Conservation (phyloP, 1,140 invertebrate genomes). For the Heliconius hermathena region DNA sequence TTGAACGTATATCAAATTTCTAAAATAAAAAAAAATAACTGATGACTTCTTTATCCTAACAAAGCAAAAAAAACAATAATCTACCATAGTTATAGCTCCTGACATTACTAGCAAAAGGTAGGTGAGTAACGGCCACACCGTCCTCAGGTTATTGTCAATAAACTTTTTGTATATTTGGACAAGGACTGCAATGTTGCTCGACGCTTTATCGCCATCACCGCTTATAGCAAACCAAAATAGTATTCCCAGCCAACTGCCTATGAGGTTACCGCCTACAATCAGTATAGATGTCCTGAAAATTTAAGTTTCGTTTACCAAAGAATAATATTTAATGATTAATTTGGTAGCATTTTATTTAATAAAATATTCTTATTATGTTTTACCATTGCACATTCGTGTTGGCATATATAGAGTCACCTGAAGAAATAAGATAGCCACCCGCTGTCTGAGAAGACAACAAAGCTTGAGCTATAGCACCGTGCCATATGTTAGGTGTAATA, state of each 20-base stretch:
- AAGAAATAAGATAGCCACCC: constrained; percentile 83
- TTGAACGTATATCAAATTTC: neutral
- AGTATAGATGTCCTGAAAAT: constrained; percentile 56
- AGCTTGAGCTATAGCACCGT: constrained; percentile 82
- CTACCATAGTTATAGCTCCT: constrained; percentile 64
- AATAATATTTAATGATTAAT: neutral
- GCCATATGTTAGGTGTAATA: constrained; percentile 75
- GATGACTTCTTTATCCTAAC: no score
- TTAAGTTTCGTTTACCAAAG: neutral
- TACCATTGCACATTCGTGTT: constrained; percentile 84
- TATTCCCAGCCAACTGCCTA: constrained; percentile 53
- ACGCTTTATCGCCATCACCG: constrained; percentile 38
- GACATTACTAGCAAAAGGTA: constrained; percentile 56
- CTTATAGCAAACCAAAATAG: constrained; percentile 63
- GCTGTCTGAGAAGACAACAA: constrained; percentile 83
- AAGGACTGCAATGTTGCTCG: constrained; percentile 50
- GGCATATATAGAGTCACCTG: constrained; percentile 82
- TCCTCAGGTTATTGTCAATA: constrained; percentile 39
- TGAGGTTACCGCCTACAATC: constrained; percentile 50
- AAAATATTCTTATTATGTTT: constrained; percentile 41
- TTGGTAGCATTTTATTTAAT: neutral
- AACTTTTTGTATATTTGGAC: constrained; percentile 49
- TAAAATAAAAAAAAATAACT: no score
- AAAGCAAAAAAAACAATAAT: no score
- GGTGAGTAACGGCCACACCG: constrained; percentile 55